Conservation (phyloP, 2,797 vertebrate genomes). For the Dryobates pubescens region DNA sequence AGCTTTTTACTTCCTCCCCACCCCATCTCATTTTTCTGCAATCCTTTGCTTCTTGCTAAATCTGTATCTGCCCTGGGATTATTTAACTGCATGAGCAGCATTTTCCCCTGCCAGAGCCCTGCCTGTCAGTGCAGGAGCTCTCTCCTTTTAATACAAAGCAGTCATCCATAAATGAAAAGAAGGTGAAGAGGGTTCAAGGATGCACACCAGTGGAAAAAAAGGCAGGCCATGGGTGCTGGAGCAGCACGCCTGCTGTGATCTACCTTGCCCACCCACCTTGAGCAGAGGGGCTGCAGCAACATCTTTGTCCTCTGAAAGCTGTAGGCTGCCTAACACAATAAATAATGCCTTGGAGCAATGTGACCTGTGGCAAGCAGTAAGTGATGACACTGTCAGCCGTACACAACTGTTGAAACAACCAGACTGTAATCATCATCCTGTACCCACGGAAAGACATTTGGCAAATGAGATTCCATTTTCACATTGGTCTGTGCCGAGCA, state of each 20-base stretch:
- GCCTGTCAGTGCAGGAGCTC: neutral
- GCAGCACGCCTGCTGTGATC: neutral
- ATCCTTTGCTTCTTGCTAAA: neutral
- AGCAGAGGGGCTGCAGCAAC: slow-evolving; percentile 37
- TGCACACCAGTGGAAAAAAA: neutral
- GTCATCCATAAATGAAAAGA: neutral
- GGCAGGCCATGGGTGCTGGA: neutral
- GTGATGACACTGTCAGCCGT: slow-evolving; percentile 74
- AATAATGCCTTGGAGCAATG: slow-evolving; percentile 73
- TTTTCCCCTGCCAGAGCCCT: neutral
- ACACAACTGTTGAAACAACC: slow-evolving; percentile 77
- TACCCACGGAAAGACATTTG: slow-evolving; percentile 75
- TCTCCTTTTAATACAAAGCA: neutral
- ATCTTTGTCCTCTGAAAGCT: slow-evolving; percentile 62
- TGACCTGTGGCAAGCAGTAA: slow-evolving; percentile 75
- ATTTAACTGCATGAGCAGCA: neutral
- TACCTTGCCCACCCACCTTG: neutral
- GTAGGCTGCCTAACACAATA: slow-evolving; percentile 61
- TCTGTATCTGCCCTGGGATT: neutral
- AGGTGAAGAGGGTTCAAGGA: neutral
- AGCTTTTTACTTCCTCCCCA: neutral
- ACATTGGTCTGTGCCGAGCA: slow-evolving; percentile 78
- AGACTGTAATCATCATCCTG: slow-evolving; percentile 71
- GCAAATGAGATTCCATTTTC: slow-evolving; percentile 80
- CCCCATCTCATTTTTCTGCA: neutral